Base-by-base conservation (phyloP, 2,797 vertebrate species). In the Bovichtus variegatus region DNA sequence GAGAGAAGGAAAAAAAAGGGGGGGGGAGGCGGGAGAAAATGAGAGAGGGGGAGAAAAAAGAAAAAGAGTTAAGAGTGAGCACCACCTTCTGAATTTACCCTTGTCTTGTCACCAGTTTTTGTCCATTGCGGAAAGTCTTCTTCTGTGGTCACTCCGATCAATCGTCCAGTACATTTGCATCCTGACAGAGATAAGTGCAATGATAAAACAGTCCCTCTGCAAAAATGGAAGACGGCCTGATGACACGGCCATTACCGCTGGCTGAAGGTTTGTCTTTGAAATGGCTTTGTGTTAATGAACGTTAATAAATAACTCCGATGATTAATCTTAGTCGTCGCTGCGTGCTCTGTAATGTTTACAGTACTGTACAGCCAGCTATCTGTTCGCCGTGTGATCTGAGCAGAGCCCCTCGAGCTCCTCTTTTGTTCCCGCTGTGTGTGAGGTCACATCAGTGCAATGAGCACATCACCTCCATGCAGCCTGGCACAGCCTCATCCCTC, bases 21-120 rank as follows among this genome's bases (percentile, higher is more conserved):
- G n/a, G 62, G 29, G 61, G 54, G 69, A 74, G 73, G 69, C 38
- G n/a, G n/a, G n/a, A n/a, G n/a, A 27, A 54, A 58, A 36, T 1
- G 81, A 74, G 50, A 61, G 67, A 62, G 11, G 18, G 31, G 36
- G 6, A 2, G 6, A 5, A 34, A 34, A 9, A 25, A 25, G 47
- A 71, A 74, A 66, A 44, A 51, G 49, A 72, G 68, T 44, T 38
- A 34, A n/a, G 75, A 76, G 65, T 23, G 43, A 81, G 69, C 53
- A 59, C 54, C 73, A 76, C 64, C 74, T 84, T 72, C 78, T 73
- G 82, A 78, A 77, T 89, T 80, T 81, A 87, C 84, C 84, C 84
- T 87, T 89, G 83, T 82, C 84, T 60, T 79, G 72, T 91, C 89
- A 81, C 81, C 78, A 47, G 68, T 70, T 82, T 89, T 63, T 78